Conservation (phyloP, 2,113 vertebrate genomes). For the Grus americana region DNA sequence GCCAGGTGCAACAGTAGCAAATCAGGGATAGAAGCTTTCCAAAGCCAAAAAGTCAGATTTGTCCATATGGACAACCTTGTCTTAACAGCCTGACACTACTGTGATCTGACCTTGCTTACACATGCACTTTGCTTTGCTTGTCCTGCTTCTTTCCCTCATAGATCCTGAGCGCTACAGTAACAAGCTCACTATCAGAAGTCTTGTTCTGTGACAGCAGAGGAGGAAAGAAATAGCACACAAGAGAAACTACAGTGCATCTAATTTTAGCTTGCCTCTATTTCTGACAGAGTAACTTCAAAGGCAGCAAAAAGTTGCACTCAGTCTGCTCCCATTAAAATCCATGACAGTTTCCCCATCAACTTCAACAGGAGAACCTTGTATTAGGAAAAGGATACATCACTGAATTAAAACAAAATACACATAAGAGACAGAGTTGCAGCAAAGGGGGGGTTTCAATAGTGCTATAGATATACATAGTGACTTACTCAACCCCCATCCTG, state of each 20-base stretch:
- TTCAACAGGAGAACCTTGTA: not conserved
- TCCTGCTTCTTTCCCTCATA: not conserved
- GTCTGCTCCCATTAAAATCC: not conserved
- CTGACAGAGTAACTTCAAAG: not conserved
- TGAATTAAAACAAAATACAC: not conserved
- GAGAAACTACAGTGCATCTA: not conserved
- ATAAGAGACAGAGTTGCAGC: not conserved
- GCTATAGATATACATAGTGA: not conserved
- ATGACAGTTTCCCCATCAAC: not conserved
- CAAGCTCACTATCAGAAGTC: not conserved
- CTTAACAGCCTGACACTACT: not conserved
- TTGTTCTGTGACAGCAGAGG: not conserved
- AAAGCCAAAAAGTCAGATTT: not conserved
- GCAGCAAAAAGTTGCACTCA: not conserved
- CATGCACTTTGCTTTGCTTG: not conserved
- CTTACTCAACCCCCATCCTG: not conserved
- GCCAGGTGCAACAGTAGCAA: not conserved
- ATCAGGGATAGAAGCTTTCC: not conserved
- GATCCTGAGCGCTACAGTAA: not conserved
- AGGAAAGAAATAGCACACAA: not conserved
- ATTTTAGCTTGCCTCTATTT: not conserved
- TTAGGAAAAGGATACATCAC: not conserved
- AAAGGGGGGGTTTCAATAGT: not conserved
- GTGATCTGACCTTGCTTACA: not conserved
- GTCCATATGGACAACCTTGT: not conserved